phyloP scores from a whole-genome alignment of 2,888 invertebrate genomes.

The Nebria salina region DNA sequence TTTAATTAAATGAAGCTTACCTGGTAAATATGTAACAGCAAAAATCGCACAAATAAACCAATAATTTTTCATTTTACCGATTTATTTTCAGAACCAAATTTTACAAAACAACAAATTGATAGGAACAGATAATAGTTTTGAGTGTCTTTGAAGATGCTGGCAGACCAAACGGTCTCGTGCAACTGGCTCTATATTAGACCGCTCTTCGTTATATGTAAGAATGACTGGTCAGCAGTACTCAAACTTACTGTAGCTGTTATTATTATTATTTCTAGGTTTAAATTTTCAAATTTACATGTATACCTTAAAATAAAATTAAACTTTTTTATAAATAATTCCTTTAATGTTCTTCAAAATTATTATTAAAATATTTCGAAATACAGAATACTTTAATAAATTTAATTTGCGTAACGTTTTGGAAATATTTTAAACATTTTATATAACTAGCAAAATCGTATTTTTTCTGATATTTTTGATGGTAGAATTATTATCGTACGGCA shows the following conservation, averaged over 20 bases:
- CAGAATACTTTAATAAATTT: too few relatives aligned
- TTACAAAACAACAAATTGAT: constrained; percentile 13
- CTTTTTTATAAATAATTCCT: too few relatives aligned
- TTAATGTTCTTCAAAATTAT: too few relatives aligned
- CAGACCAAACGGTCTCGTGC: constrained; percentile 39
- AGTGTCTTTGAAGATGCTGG: constrained; percentile 25
- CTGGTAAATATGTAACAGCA: constrained; percentile 32
- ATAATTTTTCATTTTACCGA: constrained; percentile 33
- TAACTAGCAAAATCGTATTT: neutral
- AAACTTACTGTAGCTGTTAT: constrained; percentile 5
- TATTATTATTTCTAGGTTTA: neutral
- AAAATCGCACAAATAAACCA: constrained; percentile 39
- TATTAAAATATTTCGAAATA: too few relatives aligned
- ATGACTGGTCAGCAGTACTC: constrained; percentile 32
- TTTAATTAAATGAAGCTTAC: constrained; percentile 9
- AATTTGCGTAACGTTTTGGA: neutral
- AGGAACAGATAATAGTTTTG: constrained; percentile 13
- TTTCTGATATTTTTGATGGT: neutral
- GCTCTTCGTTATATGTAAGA: constrained; percentile 39
- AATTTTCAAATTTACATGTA: too few relatives aligned
- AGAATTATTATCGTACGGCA: neutral
- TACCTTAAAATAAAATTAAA: too few relatives aligned
- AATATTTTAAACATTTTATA: neutral
- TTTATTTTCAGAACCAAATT: neutral
- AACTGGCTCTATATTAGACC: constrained; percentile 43